phyloP scores from a whole-genome alignment of 2,888 invertebrate species.

The Eupithecia inturbata region DNA sequence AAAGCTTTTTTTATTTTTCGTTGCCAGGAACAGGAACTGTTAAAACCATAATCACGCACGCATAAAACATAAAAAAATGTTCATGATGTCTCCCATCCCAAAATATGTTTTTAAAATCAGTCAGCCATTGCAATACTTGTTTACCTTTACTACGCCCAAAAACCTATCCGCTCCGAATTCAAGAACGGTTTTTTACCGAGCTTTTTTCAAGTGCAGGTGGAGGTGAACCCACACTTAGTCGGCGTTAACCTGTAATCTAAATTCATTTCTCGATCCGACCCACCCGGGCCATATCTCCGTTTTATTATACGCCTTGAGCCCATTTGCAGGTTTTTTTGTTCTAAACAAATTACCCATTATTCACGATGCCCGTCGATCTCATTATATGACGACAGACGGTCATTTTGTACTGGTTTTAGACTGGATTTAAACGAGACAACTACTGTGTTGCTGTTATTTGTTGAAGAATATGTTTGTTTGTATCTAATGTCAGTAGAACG shows the following conservation, averaged over 20 bases:
- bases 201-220: conserved; percentile 80
- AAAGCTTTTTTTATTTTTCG: not conserved
- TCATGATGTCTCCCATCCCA: not conserved
- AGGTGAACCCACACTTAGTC: conserved; percentile 80
- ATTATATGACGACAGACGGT: conserved; percentile 73
- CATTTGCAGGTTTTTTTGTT: conserved; percentile 82
- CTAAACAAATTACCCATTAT: conserved; percentile 82
- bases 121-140: conserved; percentile 16
- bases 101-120: not conserved
- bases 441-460: conserved; percentile 7
- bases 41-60: not conserved
- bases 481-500: not conserved
- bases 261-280: conserved; percentile 84
- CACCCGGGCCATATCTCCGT: conserved; percentile 79
- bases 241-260: conserved; percentile 84
- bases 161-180: conserved; percentile 47
- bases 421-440: conserved; percentile 9
- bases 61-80: not conserved
- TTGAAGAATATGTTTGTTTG: not conserved
- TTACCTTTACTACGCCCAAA: conserved; percentile 25
- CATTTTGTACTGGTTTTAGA: conserved; percentile 36
- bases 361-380: conserved; percentile 74
- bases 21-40: not conserved
- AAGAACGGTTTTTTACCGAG: conserved; percentile 61
- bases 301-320: conserved; percentile 81